Conservation (phyloP, 1,140 invertebrate genomes). For the Anoplophora glabripennis region DNA sequence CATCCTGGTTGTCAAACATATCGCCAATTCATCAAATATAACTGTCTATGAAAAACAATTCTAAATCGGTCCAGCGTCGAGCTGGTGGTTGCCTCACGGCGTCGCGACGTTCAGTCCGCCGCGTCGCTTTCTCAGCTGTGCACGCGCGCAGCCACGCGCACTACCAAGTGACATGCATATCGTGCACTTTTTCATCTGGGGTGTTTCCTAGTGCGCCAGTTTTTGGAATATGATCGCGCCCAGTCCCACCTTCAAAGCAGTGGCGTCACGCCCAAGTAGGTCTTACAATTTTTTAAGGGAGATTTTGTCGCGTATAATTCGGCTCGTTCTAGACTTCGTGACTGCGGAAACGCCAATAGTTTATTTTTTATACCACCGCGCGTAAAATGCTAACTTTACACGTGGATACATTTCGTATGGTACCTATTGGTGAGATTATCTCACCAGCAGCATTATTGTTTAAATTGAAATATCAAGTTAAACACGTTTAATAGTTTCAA, state of each 20-base stretch:
- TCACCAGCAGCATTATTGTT: too few relatives aligned
- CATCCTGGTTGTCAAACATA: too few relatives aligned
- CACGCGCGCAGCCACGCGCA: slow-evolving; percentile 15
- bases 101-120: slow-evolving; percentile 23
- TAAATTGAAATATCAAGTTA: too few relatives aligned
- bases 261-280: slow-evolving; percentile 24
- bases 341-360: too few relatives aligned
- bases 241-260: slow-evolving; percentile 25
- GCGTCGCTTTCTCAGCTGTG: slow-evolving; percentile 14
- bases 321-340: too few relatives aligned
- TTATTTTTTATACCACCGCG: too few relatives aligned
- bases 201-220: background rate
- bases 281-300: background rate
- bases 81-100: slow-evolving; percentile 34
- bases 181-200: background rate
- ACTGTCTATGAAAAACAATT: background rate
- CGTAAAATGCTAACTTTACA: too few relatives aligned
- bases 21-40: too few relatives aligned
- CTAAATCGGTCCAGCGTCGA: slow-evolving; percentile 39
- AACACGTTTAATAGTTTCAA: too few relatives aligned
- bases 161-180: background rate
- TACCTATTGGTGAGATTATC: too few relatives aligned
- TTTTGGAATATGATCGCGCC: slow-evolving; percentile 22
- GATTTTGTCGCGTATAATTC: too few relatives aligned
- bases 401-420: too few relatives aligned